Evolutionary conservation across 2,888 invertebrate species (phyloP).

Genomic region (Molorchus minor): DNA sequence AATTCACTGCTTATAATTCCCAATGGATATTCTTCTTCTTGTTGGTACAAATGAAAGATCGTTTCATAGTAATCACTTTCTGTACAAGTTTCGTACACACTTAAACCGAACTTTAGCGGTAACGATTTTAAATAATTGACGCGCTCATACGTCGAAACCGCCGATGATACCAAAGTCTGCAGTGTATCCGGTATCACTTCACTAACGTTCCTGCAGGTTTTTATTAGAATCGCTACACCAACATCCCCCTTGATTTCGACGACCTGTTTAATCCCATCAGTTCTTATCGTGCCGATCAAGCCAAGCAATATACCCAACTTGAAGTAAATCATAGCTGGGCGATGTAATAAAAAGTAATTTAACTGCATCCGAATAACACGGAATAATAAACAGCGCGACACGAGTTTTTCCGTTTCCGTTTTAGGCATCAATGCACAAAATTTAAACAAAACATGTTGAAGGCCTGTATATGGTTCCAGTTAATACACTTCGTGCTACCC

Average conservation of each 20-base stretch:
- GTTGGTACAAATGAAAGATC: slow-evolving; percentile 51
- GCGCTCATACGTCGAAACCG: slow-evolving; percentile 56
- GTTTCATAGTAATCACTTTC: slow-evolving; percentile 51
- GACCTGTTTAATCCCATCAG: slow-evolving; percentile 34
- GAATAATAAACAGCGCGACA: slow-evolving; percentile 10
- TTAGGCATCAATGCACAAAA: slow-evolving; percentile 51
- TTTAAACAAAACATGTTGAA: slow-evolving; percentile 38
- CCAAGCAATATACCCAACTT: not conserved
- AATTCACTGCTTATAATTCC: slow-evolving; percentile 49
- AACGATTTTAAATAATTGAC: slow-evolving; percentile 52
- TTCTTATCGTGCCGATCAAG: not conserved
- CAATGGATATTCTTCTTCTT: slow-evolving; percentile 44
- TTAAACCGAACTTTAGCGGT: slow-evolving; percentile 50
- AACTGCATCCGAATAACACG: slow-evolving; percentile 19
- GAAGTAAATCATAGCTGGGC: slow-evolving; percentile 5
- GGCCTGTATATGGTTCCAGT: slow-evolving; percentile 27
- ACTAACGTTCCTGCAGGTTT: slow-evolving; percentile 46
- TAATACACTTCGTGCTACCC: slow-evolving; percentile 34
- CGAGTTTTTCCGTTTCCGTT: slow-evolving; percentile 44
- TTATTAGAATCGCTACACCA: slow-evolving; percentile 52
- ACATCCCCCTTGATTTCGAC: slow-evolving; percentile 49
- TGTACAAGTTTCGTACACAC: slow-evolving; percentile 52
- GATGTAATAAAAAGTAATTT: not conserved
- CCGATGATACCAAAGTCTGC: slow-evolving; percentile 52
- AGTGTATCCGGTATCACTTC: slow-evolving; percentile 34